Base-by-base conservation (phyloP, 1,140 invertebrate genomes). In the Eumeta japonica region DNA sequence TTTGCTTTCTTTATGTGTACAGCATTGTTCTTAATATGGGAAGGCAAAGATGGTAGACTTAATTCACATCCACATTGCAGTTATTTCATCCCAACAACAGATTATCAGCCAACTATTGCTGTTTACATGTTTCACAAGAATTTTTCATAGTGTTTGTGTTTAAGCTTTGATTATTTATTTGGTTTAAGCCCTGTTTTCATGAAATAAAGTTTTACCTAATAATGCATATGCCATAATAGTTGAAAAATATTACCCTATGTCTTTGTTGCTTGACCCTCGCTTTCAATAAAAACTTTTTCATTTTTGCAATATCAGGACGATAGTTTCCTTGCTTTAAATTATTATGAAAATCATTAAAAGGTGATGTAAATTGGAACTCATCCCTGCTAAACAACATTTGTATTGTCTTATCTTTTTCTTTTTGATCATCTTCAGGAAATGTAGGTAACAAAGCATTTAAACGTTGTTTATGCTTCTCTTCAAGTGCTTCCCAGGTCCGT, bases 281-380 rank as follows among this genome's bases (percentile, higher is more conserved):
- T 59, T 68, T 72, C 36, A 44, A 56, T 15, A 74, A 42, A 50
- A 74, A 72, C 39, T 70, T 70, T 34, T 59, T 65, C 78, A 83
- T 81, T 50, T 75, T 78, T 39, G 77, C 78, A 41, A 83, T 81
- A 57, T 83, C 81, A 33, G 80, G 79, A 39, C 79, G 65, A 43
- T 80, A 86, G 52, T 82, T 80, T 17, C 86, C 87, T 63, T 83
- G 81, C 75, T 77, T 83, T 35, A 89, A 61, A 52, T 86, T 81
- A 16, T 75, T 77, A 49, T 83, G 82, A 52, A 88, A 86, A 33
- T 82, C 67, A 43, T 75, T 66, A n/a, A 88, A 51, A 33, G 86
- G 87, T 60, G 81, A 86, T 47, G 79, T 80, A 76, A 87, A 88
- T 48, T 81, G 80, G 56, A 89, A 83, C 53, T 81, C 82, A 54